These are phyloP conservation scores for Tor tambroides DNA, from an alignment of 2,113 vertebrate species.

Conservation along the genomic window DNA sequence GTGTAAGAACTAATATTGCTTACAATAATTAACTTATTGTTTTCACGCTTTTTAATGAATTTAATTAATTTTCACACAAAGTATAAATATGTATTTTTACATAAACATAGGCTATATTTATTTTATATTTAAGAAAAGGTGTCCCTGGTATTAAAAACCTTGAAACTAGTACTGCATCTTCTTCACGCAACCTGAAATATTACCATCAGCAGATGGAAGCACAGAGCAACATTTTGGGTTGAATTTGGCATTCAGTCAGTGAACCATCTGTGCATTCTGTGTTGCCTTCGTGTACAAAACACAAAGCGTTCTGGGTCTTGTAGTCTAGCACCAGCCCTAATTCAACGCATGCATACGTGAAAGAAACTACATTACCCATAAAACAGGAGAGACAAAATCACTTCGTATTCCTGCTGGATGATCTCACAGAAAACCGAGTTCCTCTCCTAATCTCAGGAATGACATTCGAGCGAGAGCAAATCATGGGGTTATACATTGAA, in stretches of 20 bases:
- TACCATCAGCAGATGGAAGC: conserved; percentile 61
- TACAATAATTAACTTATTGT: too few relatives aligned
- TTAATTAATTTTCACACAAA: not conserved
- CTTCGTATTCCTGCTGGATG: conserved; percentile 73
- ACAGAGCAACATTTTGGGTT: conserved; percentile 1
- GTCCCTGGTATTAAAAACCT: not conserved
- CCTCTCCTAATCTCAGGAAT: conserved; percentile 57
- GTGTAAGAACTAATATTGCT: too few relatives aligned
- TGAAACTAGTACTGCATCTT: not conserved
- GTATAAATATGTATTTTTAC: not conserved
- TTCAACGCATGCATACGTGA: not conserved
- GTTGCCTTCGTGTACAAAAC: conserved; percentile 42
- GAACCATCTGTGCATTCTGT: conserved; percentile 3
- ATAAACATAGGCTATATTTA: not conserved
- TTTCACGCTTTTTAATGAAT: too few relatives aligned
- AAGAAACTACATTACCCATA: conserved; percentile 75
- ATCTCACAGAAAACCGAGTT: conserved; percentile 73
- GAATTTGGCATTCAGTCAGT: conserved; percentile 4
- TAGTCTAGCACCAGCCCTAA: conserved; percentile 9
- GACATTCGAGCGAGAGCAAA: conserved; percentile 53
- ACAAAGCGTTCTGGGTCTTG: conserved; percentile 68
- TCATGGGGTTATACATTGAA: conserved; percentile 13
- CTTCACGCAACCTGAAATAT: not conserved
- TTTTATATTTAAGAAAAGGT: not conserved
- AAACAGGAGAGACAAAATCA: not conserved